Evolutionary conservation across 2,888 invertebrate genomes (phyloP).

Genomic region (Minunthozetes semirufus): DNA sequence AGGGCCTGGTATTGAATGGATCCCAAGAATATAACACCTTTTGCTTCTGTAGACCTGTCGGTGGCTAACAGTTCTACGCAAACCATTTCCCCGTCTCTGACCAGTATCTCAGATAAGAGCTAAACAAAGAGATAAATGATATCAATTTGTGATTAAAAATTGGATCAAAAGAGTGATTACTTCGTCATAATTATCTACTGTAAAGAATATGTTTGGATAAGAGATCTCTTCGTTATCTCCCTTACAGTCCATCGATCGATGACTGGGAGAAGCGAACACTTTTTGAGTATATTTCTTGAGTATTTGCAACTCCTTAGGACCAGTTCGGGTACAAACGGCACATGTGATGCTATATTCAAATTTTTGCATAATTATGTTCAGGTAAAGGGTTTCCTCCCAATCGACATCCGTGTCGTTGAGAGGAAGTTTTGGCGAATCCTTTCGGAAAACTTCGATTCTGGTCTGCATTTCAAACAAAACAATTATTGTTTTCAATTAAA

Average conservation of each 20-base stretch:
- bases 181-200: constrained; percentile 98
- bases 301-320: constrained; percentile 94
- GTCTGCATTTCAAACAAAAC: constrained; percentile 62
- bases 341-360: constrained; percentile 95
- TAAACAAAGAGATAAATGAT: constrained; percentile 45
- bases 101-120: constrained; percentile 92
- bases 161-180: constrained; percentile 51
- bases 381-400: constrained; percentile 98
- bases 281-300: constrained; percentile 77
- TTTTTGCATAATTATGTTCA: constrained; percentile 86
- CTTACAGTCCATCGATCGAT: constrained; percentile 94
- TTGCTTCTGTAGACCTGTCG: constrained; percentile 74
- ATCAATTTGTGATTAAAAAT: not conserved
- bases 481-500: not conserved
- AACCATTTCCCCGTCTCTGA: constrained; percentile 96
- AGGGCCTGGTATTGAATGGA: constrained; percentile 96
- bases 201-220: constrained; percentile 97
- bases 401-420: constrained; percentile 92
- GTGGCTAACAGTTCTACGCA: constrained; percentile 94
- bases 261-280: constrained; percentile 95
- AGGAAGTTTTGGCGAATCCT: constrained; percentile 92
- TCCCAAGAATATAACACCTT: constrained; percentile 92
- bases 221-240: constrained; percentile 98
- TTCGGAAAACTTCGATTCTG: constrained; percentile 92
- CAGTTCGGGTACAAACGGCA: constrained; percentile 95